Percentiles rank a stretch among this genome's conserved stretches.
Evolutionary conservation across 2,797 vertebrate species (phyloP).

Genomic region (Dicrostonyx torquatus): DNA sequence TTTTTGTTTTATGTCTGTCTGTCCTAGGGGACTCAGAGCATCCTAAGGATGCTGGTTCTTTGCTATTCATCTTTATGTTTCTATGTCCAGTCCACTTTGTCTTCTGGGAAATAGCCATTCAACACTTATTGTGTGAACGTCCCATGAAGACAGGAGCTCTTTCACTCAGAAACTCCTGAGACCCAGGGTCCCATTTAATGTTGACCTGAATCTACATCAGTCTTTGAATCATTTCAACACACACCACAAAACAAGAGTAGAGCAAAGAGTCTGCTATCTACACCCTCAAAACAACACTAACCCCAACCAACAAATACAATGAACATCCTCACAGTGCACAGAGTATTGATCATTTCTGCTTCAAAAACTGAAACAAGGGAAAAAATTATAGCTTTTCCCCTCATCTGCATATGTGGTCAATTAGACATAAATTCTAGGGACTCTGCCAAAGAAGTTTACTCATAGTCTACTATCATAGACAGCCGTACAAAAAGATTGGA

Average conservation of each 20-base stretch:
- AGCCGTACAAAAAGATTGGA: background rate
- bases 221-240: background rate
- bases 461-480: background rate
- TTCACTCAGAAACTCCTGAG: background rate
- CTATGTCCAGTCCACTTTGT: background rate
- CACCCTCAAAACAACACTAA: background rate
- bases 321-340: background rate
- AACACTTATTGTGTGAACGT: background rate
- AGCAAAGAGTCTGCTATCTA: background rate
- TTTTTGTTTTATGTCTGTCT: background rate
- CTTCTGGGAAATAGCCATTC: conserved; percentile 16
- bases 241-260: background rate
- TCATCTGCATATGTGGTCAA: background rate
- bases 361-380: background rate
- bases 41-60: background rate
- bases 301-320: background rate
- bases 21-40: background rate
- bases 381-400: background rate
- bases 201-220: background rate
- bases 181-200: background rate
- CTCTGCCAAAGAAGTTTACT: background rate
- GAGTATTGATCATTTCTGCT: background rate
- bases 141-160: background rate
- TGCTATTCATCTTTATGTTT: background rate
- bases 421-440: background rate